These are phyloP conservation scores for Tadarida brasiliensis DNA, from an alignment of 2,797 vertebrate genomes.

Conservation along the genomic window DNA sequence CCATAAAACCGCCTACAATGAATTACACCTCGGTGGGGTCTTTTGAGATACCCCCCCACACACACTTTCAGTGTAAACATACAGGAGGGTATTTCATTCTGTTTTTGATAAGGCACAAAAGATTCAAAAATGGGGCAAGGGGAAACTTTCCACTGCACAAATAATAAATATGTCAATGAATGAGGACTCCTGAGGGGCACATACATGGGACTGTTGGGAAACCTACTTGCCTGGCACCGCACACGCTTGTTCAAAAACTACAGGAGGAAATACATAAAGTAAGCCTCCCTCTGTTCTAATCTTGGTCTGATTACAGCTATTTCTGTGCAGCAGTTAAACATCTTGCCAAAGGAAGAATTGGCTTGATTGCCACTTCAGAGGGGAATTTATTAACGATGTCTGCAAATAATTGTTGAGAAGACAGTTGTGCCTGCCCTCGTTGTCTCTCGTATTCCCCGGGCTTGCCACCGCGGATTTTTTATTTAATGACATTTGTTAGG, in stretches of 20 bases:
- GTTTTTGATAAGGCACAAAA: conserved; percentile 79
- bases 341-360: conserved; percentile 62
- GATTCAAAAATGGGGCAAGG: conserved; percentile 70
- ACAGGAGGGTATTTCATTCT: conserved; percentile 69
- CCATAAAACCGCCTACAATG: conserved; percentile 76
- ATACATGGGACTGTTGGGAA: conserved; percentile 4
- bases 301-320: conserved; percentile 62
- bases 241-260: conserved; percentile 39
- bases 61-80: conserved; percentile 61
- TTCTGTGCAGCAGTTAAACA: conserved; percentile 62
- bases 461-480: neutral
- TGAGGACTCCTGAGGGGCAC: conserved; percentile 55
- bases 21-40: conserved; percentile 80
- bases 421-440: neutral
- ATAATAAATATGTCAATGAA: conserved; percentile 69
- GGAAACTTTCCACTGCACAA: conserved; percentile 74
- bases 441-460: neutral
- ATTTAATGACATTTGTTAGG: conserved; percentile 60
- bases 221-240: neutral
- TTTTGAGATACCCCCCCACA: conserved; percentile 15
- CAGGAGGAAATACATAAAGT: conserved; percentile 32
- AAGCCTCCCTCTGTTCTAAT: conserved; percentile 67
- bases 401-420: conserved; percentile 59
- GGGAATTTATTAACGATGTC: conserved; percentile 64
- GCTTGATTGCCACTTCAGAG: conserved; percentile 65